Evolutionary conservation across 1,140 invertebrate genomes (phyloP), one percentile per base, ranked within the genome.

Genomic region (Atta cephalotes): DNA sequence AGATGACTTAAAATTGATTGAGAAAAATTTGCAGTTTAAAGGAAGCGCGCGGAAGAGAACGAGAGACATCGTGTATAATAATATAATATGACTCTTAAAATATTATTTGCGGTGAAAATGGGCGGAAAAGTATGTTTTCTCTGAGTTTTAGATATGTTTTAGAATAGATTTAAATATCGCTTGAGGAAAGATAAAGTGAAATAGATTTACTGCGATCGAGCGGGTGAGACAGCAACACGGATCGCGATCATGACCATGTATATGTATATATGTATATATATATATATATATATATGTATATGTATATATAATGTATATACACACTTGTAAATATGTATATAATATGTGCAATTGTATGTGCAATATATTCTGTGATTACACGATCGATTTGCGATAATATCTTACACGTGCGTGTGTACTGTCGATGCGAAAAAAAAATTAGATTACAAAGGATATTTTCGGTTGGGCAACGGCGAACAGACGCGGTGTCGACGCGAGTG

Each of bases 261-360:
- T 68, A 70, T 70, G 39, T 82, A 80, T 86, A 71, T 74, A 87
- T 25, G 25, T 25, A 25, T 25, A 25, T 25, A 25, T 35, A 6
- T 35, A 60, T 76, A 70, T 76, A 53, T 87, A 51, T 84, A 51
- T 45, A 28, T 85, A 81, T 85, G n/a, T 85, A 60, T 85, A 87
- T 93, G 89, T 92, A 91, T 92, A 92, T 68, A 80, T 68, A 60
- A 70, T 70, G 39, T 84, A 80, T 86, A 71, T 74, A 87, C 66
- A 87, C 53, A 63, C n/a, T 31, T 49, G 85, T 84, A 71, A 74
- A 65, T 87, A 88, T 93, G 91, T 92, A 92, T 92, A 92, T 93
- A 92, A 89, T 93, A 93, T 93, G 92, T 93, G 93, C 92, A 93
- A 68, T 92, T 87, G 88, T 93, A 91, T 93, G 92, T 93, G 93